Evolutionary conservation across 2,113 vertebrate genomes (phyloP).

Genomic region (Lutjanus erythropterus): DNA sequence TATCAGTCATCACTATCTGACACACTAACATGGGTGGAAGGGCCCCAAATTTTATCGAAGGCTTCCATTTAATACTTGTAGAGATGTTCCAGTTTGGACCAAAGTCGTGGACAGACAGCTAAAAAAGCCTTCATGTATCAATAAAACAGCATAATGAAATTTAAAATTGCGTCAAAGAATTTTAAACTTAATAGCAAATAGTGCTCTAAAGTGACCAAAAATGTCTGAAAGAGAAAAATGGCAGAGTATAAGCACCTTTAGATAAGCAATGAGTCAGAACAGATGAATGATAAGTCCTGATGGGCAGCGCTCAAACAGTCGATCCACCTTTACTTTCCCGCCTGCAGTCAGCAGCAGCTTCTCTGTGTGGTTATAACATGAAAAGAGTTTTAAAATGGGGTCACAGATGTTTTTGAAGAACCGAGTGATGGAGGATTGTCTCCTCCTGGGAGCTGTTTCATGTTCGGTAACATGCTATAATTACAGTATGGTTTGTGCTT

Average conservation of each 20-base stretch:
- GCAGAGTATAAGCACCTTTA: not conserved
- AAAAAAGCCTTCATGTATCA: not conserved
- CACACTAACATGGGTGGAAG: too few relatives aligned
- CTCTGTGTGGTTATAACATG: conserved; percentile 6
- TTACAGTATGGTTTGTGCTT: not conserved
- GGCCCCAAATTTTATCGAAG: too few relatives aligned
- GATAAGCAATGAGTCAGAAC: conserved; percentile 8
- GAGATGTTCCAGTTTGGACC: too few relatives aligned
- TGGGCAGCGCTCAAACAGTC: conserved; percentile 2
- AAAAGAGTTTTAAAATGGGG: conserved; percentile 13
- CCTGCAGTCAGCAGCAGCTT: conserved; percentile 3
- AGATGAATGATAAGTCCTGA: conserved; percentile 10
- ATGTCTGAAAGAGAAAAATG: not conserved
- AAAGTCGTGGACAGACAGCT: too few relatives aligned
- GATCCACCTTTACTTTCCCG: conserved; percentile 4
- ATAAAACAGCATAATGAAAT: too few relatives aligned
- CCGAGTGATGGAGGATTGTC: not conserved
- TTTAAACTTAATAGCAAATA: too few relatives aligned
- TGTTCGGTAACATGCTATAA: conserved; percentile 5
- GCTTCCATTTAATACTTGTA: not conserved
- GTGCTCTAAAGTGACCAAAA: not conserved
- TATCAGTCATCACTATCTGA: too few relatives aligned
- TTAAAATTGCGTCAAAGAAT: too few relatives aligned
- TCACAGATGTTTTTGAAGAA: conserved; percentile 38
- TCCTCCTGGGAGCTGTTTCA: not conserved